Percentiles rank a stretch among this genome's conserved stretches.
These are phyloP conservation scores for Baronia brevicornis DNA, from an alignment of 2,888 invertebrate genomes.

Conservation along the genomic window DNA sequence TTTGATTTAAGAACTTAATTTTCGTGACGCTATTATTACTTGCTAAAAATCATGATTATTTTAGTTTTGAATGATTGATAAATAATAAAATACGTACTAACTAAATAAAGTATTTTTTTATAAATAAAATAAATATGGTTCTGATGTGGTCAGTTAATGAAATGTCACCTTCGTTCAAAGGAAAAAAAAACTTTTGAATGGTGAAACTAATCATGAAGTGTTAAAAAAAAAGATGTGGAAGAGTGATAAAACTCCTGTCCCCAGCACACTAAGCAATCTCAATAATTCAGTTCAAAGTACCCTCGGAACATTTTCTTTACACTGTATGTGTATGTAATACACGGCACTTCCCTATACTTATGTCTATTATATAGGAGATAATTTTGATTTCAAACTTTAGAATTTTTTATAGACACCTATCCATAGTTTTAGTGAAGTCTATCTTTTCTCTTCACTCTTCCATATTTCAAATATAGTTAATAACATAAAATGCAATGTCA, in stretches of 20 bases:
- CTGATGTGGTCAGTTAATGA: slow-evolving; percentile 12
- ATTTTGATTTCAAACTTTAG: slow-evolving; percentile 14
- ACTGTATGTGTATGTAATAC: no score
- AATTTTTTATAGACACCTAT: slow-evolving; percentile 4
- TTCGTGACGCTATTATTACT: no score
- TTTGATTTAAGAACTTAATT: no score
- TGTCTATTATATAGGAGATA: no score
- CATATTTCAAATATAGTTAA: slow-evolving; percentile 55
- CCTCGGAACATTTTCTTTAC: slow-evolving; percentile 11
- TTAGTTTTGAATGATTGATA: no score
- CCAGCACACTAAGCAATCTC: slow-evolving; percentile 40
- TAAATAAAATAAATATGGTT: background rate
- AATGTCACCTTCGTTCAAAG: slow-evolving; percentile 14
- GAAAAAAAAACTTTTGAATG: slow-evolving; percentile 33
- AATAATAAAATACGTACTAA: no score
- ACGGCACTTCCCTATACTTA: no score
- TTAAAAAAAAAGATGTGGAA: slow-evolving; percentile 52
- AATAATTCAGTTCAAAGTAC: slow-evolving; percentile 16
- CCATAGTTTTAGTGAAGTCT: slow-evolving; percentile 47
- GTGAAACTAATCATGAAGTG: slow-evolving; percentile 56
- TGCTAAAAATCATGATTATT: no score
- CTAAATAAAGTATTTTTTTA: no score
- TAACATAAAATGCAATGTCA: slow-evolving; percentile 38
- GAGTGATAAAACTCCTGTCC: slow-evolving; percentile 46
- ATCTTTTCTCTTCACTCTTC: slow-evolving; percentile 70